Evolutionary conservation across 2,113 vertebrate species (phyloP).

Genomic region (Mungos mungo): DNA sequence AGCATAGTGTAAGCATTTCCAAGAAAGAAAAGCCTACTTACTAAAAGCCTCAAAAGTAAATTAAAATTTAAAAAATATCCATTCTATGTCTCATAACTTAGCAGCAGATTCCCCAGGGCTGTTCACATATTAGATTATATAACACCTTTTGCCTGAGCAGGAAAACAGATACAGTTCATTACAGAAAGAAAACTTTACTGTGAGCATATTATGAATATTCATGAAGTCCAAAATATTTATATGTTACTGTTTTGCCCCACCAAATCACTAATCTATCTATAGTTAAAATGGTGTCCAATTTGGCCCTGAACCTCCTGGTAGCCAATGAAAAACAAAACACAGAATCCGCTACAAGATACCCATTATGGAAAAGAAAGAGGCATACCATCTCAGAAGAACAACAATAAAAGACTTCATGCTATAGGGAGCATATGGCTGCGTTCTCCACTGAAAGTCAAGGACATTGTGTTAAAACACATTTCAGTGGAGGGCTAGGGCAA

Average conservation of each 20-base stretch:
- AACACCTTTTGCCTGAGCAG: neutral
- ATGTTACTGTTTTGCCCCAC: neutral
- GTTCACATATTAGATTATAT: neutral
- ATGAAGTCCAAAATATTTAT: constrained; percentile 37
- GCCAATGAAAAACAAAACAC: constrained; percentile 43
- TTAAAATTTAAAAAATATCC: neutral
- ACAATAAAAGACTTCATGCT: neutral
- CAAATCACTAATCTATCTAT: neutral
- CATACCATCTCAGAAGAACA: neutral
- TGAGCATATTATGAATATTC: neutral
- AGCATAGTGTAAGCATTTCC: constrained; percentile 6
- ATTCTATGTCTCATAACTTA: neutral
- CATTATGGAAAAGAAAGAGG: constrained; percentile 7
- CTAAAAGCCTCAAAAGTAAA: constrained; percentile 31
- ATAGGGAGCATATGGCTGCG: neutral
- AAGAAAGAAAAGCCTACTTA: neutral
- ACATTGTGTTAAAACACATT: neutral
- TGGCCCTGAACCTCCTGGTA: neutral
- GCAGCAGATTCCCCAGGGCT: neutral
- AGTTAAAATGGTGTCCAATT: constrained; percentile 9
- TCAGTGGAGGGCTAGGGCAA: neutral
- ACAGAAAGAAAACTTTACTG: neutral
- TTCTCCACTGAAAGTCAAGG: constrained; percentile 47
- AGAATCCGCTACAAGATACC: constrained; percentile 10
- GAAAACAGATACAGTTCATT: neutral